Conservation (phyloP, 2,888 invertebrate species). For the Drosophila gaucha region DNA sequence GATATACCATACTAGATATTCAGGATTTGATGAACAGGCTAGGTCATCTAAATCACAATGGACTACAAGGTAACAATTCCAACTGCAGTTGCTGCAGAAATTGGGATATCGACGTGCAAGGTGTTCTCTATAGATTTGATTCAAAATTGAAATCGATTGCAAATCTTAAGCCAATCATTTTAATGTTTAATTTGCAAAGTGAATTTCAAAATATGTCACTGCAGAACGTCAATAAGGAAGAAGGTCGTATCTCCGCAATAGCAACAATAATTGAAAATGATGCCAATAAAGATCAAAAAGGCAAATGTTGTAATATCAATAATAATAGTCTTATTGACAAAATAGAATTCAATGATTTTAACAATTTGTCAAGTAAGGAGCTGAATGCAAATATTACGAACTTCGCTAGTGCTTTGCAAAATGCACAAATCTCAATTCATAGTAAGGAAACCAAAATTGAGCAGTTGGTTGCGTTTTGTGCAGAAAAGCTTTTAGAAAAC, state of each 20-base stretch:
- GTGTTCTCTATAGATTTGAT: neutral
- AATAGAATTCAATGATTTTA: neutral
- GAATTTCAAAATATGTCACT: neutral
- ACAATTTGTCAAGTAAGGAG: neutral
- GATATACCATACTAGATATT: slow-evolving; percentile 29
- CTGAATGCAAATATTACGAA: neutral
- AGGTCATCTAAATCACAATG: slow-evolving; percentile 4
- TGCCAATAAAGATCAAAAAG: neutral
- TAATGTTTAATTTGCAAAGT: neutral
- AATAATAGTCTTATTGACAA: neutral
- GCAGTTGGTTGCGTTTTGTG: slow-evolving; percentile 5
- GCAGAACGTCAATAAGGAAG: neutral
- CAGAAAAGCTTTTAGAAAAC: neutral
- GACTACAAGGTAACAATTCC: neutral
- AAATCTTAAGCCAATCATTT: neutral
- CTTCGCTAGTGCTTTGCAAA: neutral
- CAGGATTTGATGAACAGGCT: slow-evolving; percentile 28
- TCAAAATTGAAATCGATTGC: neutral
- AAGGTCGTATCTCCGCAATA: neutral
- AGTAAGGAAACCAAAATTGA: neutral
- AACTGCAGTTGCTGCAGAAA: slow-evolving; percentile 37
- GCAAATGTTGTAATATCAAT: neutral
- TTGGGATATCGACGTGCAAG: neutral
- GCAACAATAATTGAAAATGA: neutral
- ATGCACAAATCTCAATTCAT: neutral